These are phyloP conservation scores for Aurelia aurita complex sp. Pacific DNA, from an alignment of 30 jellyfish, hydroid and myxozoan genomes.

Conservation along the genomic window DNA sequence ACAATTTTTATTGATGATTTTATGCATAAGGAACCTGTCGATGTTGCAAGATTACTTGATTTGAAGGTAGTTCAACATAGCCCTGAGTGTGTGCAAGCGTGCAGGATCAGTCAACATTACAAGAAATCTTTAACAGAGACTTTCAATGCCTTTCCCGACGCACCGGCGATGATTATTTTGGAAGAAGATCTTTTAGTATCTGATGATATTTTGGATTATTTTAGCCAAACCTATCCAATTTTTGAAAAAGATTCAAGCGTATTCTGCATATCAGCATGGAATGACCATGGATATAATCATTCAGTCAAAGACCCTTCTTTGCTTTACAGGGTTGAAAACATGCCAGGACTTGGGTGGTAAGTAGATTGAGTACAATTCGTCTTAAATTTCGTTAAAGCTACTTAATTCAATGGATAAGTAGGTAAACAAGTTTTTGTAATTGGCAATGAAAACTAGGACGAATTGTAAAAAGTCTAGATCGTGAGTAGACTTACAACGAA, in stretches of 20 bases:
- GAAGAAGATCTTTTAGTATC: conserved; percentile 99
- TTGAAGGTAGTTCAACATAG: conserved; percentile 81
- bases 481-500: too few species aligned
- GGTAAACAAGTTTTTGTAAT: too few species aligned
- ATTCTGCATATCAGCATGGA: conserved; percentile 99
- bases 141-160: conserved; percentile 87
- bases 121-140: conserved; percentile 78
- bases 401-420: too few species aligned
- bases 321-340: conserved; percentile 95
- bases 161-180: conserved; percentile 81
- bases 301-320: conserved; percentile 89
- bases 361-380: not conserved
- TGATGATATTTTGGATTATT: conserved; percentile 93
- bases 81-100: conserved; percentile 85
- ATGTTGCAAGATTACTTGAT: conserved; percentile 88
- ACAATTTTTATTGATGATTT: conserved; percentile 89
- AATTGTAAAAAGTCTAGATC: too few species aligned
- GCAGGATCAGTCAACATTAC: conserved; percentile 98
- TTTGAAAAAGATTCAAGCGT: conserved; percentile 81
- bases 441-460: too few species aligned
- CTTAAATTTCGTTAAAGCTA: too few species aligned
- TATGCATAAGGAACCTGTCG: conserved; percentile 81
- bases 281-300: conserved; percentile 99
- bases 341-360: conserved; percentile 99
- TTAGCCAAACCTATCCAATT: conserved; percentile 84